Evolutionary conservation across 2,888 invertebrate genomes (phyloP), one percentile per base, ranked within the genome.

Genomic region (Coelopa pilipes): DNA sequence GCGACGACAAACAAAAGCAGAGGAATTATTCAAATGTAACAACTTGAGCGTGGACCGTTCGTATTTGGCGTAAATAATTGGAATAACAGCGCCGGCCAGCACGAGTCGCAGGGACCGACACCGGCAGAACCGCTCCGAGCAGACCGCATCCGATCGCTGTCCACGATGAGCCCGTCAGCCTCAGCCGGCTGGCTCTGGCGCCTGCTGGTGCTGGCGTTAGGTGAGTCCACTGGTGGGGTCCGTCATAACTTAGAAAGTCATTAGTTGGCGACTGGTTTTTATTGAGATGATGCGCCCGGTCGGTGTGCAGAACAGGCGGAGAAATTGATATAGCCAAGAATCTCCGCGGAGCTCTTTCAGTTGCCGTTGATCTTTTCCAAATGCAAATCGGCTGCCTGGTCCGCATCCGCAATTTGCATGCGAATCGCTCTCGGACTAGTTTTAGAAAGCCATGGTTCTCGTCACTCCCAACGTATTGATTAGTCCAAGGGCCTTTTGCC

Each of bases 181-280:
- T 47, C 47, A 46, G 46, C 17, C 21, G 45, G 19, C 57, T 34
- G 57, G 21, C 24, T 69, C 21, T 45, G 45, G 9, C 46, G 69
- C 34, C 34, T 34, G 69, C 47, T 69, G 59, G 45, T 57, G 45
- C 10, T 69, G 59, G 69, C 59, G 53, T 68, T 68, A 4, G 67
- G 67, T 68, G 55, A 68, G 67, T 68, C 12, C 10, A 45, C 2
- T 34, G 34, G 7, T 34, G 34, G 34, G 34, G 34, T 4, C 2
- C 34, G 15, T 7, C 17, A 57, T 57, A 53, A 9, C 53, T n/a
- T n/a, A 53, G 53, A 34, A 34, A 34, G 34, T 7, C 34, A 53
- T 53, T 53, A 2, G 53, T 49, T 10, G 49, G 49, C 13, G 13
- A 49, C 10, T 49, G 49, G 10, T 49, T 49, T 49, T 49, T 49